Percentiles rank a stretch among this genome's conserved stretches.
These are phyloP conservation scores for Sardina pilchardus DNA, from an alignment of 2,113 vertebrate species.

Conservation along the genomic window DNA sequence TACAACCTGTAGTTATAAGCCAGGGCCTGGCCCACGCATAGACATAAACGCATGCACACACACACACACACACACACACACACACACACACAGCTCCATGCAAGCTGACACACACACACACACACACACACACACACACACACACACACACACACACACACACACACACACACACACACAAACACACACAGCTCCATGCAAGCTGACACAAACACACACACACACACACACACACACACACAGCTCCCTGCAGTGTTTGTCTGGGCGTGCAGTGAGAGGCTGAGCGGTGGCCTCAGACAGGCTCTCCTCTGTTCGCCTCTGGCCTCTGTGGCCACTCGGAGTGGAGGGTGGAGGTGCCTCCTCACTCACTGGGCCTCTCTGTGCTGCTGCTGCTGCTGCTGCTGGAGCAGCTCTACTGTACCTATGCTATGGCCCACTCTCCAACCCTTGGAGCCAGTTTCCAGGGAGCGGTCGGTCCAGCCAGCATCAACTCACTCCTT, in stretches of 20 bases:
- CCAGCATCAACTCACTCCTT: background rate
- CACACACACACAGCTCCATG: background rate
- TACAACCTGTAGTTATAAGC: background rate
- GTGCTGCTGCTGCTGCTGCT: background rate
- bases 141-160: background rate
- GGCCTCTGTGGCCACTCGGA: background rate
- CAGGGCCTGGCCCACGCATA: background rate
- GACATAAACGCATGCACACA: background rate
- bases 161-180: constrained; percentile 4
- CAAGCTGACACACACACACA: background rate
- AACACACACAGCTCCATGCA: background rate
- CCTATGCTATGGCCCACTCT: background rate
- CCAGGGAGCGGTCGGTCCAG: background rate
- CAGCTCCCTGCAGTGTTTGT: background rate
- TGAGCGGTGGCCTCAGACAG: background rate
- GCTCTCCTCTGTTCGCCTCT: constrained; percentile 26
- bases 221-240: background rate
- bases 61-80: background rate
- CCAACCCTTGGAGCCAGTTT: background rate
- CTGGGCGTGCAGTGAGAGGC: background rate
- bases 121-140: background rate
- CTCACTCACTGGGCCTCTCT: background rate
- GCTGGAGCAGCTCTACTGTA: background rate
- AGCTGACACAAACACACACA: background rate
- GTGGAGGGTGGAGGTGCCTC: too few species aligned